A percentile compares a stretch with the other conserved stretches of the same genome.
phyloP scores from a whole-genome alignment of 2,797 vertebrate genomes.

The Lagodon rhomboides region DNA sequence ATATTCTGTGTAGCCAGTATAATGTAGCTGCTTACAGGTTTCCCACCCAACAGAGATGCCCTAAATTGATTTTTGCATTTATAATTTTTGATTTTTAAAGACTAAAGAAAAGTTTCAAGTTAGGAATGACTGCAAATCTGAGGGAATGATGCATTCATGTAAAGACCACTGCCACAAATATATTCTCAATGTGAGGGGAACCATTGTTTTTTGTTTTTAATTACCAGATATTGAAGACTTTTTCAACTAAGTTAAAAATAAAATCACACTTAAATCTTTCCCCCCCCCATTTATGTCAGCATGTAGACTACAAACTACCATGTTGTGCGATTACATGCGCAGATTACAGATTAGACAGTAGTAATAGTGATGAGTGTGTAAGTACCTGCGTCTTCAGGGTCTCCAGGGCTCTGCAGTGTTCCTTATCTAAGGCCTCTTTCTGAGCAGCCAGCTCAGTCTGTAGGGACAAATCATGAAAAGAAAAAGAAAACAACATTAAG shows the following conservation, averaged over 20 bases:
- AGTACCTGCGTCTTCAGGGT: conserved; percentile 79
- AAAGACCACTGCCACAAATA: background rate
- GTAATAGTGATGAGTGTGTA: background rate
- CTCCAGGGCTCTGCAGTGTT: conserved; percentile 79
- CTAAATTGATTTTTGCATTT: no score
- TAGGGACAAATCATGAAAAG: conserved; percentile 29
- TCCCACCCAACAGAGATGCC: no score
- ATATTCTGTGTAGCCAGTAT: no score
- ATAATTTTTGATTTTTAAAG: no score
- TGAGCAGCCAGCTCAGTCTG: conserved; percentile 77
- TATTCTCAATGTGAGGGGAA: background rate
- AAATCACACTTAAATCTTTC: background rate
- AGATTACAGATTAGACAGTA: background rate
- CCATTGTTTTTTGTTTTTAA: background rate
- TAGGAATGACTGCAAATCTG: no score
- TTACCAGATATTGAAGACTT: no score
- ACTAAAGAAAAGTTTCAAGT: no score
- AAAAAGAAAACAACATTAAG: background rate
- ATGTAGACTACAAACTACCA: background rate
- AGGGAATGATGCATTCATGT: background rate
- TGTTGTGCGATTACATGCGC: background rate
- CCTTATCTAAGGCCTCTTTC: conserved; percentile 75
- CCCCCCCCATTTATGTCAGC: background rate
- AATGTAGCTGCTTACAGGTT: no score
- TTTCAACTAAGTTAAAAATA: no score